Conservation (phyloP, 2,888 invertebrate genomes). For the Drosophila formosana region DNA sequence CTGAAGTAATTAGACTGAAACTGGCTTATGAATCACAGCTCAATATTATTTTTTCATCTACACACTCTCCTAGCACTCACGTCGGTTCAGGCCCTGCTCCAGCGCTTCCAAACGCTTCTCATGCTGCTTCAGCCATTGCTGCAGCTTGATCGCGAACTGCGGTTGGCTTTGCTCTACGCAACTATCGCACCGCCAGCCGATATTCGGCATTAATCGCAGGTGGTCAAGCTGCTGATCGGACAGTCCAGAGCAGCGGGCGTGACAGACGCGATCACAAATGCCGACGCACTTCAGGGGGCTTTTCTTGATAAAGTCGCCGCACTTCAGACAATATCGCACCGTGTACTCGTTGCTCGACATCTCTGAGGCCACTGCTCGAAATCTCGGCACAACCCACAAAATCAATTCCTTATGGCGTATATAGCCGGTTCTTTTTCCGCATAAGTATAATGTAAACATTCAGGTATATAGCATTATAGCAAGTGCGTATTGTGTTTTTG, state of each 20-base stretch:
- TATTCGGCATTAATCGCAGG: constrained; percentile 33
- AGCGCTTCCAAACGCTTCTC: constrained; percentile 62
- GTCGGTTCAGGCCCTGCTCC: constrained; percentile 32
- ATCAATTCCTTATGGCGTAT: constrained; percentile 6
- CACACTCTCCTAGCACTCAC: constrained; percentile 29
- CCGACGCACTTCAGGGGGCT: constrained; percentile 42
- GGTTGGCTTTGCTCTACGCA: constrained; percentile 26
- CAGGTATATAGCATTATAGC: background rate
- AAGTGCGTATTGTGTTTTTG: constrained; percentile 25
- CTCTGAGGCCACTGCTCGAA: constrained; percentile 31
- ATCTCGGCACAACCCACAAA: constrained; percentile 5
- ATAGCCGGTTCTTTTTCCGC: constrained; percentile 56
- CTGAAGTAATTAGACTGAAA: background rate
- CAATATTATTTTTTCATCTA: background rate
- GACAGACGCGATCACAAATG: constrained; percentile 44
- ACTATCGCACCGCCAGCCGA: constrained; percentile 54
- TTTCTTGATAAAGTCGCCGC: constrained; percentile 25
- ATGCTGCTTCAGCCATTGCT: constrained; percentile 50
- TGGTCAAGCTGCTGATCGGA: constrained; percentile 30
- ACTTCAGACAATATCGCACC: constrained; percentile 51
- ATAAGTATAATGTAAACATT: constrained; percentile 9
- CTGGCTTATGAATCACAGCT: background rate
- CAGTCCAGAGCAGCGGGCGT: constrained; percentile 43
- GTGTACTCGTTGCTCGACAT: constrained; percentile 56
- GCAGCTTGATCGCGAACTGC: constrained; percentile 34